A percentile compares a stretch with the other conserved stretches of the same genome.
Conservation (phyloP, 2,888 invertebrate genomes). For the Barypeithes pellucidus region DNA sequence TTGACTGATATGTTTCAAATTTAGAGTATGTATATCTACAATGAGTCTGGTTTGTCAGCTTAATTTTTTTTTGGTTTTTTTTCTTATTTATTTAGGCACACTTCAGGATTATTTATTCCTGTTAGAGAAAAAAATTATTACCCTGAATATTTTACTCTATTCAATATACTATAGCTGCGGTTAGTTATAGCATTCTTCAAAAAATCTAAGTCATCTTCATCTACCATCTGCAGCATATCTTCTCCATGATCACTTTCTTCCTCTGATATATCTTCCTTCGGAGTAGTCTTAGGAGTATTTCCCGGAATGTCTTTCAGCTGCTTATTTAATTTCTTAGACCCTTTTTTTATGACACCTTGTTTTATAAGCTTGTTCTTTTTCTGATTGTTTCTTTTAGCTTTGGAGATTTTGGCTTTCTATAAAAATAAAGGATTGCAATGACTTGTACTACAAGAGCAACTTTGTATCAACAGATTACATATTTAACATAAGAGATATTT, state of each 20-base stretch:
- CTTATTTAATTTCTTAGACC: constrained; percentile 56
- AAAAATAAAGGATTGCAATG: too few species aligned
- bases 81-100: too few species aligned
- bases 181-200: constrained; percentile 71
- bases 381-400: constrained; percentile 68
- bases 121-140: constrained; percentile 57
- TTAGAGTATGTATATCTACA: too few species aligned
- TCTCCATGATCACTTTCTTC: constrained; percentile 73
- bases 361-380: constrained; percentile 67
- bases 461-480: too few species aligned
- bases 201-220: constrained; percentile 73
- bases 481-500: too few species aligned
- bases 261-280: constrained; percentile 59
- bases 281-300: constrained; percentile 40
- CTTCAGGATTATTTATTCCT: too few species aligned
- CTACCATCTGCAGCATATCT: constrained; percentile 74
- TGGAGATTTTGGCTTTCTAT: constrained; percentile 67
- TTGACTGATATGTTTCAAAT: too few species aligned
- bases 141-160: constrained; percentile 66
- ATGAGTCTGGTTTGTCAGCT: too few species aligned
- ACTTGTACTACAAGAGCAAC: too few species aligned
- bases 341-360: constrained; percentile 68
- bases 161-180: constrained; percentile 71
- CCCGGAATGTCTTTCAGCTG: constrained; percentile 49
- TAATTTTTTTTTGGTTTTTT: too few species aligned